These are phyloP conservation scores for Andricus curvator DNA, from an alignment of 2,888 invertebrate genomes.

Conservation along the genomic window DNA sequence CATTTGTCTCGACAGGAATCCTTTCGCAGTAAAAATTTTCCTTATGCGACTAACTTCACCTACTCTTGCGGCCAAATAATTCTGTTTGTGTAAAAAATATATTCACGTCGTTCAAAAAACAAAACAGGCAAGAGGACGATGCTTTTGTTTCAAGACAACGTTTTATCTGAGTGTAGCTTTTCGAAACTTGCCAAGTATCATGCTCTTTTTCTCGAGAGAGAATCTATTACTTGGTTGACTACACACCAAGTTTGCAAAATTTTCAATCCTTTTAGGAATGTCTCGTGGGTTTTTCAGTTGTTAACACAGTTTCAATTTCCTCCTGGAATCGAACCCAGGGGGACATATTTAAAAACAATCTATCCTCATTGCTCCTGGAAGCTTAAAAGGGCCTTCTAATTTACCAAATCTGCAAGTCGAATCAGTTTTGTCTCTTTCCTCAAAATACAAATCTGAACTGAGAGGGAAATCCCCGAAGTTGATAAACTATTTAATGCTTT, in stretches of 20 bases:
- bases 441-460: background rate
- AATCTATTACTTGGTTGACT: background rate
- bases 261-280: background rate
- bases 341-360: background rate
- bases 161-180: too few relatives aligned
- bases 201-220: background rate
- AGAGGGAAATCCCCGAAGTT: background rate
- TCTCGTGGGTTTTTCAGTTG: background rate
- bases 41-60: too few relatives aligned
- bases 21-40: too few relatives aligned
- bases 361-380: background rate
- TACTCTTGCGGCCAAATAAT: too few relatives aligned
- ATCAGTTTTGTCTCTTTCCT: background rate
- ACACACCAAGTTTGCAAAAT: background rate
- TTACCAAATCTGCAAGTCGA: background rate
- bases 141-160: too few relatives aligned
- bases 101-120: too few relatives aligned
- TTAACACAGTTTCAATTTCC: conserved; percentile 9
- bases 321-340: background rate
- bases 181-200: background rate
- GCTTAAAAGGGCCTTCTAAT: background rate
- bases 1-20: too few relatives aligned
- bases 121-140: too few relatives aligned
- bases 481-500: background rate
- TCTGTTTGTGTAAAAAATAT: too few relatives aligned